These are phyloP conservation scores for Vandiemenella viatica DNA, from an alignment of 2,888 invertebrate species.

Conservation along the genomic window DNA sequence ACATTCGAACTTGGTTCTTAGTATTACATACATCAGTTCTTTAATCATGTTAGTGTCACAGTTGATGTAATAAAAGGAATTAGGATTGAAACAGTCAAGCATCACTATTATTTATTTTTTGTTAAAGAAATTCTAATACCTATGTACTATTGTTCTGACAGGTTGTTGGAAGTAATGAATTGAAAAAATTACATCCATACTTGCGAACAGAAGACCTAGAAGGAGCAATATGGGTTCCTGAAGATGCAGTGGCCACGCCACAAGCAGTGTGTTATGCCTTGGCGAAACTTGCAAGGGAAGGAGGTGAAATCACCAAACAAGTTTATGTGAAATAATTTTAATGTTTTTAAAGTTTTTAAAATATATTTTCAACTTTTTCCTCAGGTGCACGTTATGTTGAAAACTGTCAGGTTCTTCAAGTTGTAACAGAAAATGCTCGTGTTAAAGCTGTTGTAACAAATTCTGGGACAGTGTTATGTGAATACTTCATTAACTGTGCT, in stretches of 20 bases:
- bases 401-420: slow-evolving; percentile 38
- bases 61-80: too few species aligned
- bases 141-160: too few species aligned
- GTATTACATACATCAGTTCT: too few species aligned
- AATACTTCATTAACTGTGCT: slow-evolving; percentile 52
- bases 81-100: too few species aligned
- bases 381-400: slow-evolving; percentile 42
- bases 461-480: slow-evolving; percentile 39
- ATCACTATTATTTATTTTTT: too few species aligned
- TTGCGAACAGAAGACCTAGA: slow-evolving; percentile 43
- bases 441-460: slow-evolving; percentile 45
- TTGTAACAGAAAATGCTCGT: slow-evolving; percentile 38
- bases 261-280: slow-evolving; percentile 41
- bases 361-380: too few species aligned
- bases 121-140: too few species aligned
- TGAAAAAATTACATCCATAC: slow-evolving; percentile 40
- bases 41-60: too few species aligned
- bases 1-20: too few species aligned
- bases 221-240: slow-evolving; percentile 50
- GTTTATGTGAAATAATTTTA: too few species aligned
- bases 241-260: slow-evolving; percentile 52
- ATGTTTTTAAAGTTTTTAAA: too few species aligned
- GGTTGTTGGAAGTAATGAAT: slow-evolving; percentile 34
- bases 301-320: too few species aligned
- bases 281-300: slow-evolving; percentile 36